Evolutionary conservation across 2,888 invertebrate species (phyloP), one percentile per base, ranked within the genome.

Genomic region (Pristionchus japonicus): DNA sequence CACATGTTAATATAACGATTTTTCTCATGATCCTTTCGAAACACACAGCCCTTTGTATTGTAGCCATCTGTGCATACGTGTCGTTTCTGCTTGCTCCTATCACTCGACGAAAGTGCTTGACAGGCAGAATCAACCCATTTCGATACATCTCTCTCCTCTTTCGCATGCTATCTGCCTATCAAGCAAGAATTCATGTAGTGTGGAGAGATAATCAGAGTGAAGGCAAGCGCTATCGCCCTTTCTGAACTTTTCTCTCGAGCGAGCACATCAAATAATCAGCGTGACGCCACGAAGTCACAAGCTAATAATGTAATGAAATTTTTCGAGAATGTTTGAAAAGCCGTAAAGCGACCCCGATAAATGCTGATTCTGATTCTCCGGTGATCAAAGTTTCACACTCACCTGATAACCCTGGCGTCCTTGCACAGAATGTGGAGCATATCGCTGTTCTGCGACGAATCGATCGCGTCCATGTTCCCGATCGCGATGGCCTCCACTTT

Each of bases 391-490:
- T n/a, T 40, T 27, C 77, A 4, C n/a, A n/a, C 77, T 77, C 31
- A 86, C 86, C 57, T 86, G 70, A 86, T 40, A 49, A 70, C 70
- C 15, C 86, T 20, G 0, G 86, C 70, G 17, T 86, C 86, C 70
- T 86, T 86, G 70, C 86, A 86, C 27, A 43, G 34, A 49, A 86
- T 49, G 31, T 17, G 17, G 7, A 86, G 49, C 23, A 43, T 31
- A 11, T 86, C 85, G 37, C n/a, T 85, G 31, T 37, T 47, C 64
- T 15, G 85, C 49, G 23, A 47, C 34, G 49, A 64, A 47, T 86
- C 86, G 31, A 86, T 49, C 0, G 86, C 37, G 34, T 86, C 86
- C 31, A 86, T 70, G 40, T 57, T 70, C 6, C 37, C 86, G 7
- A 70, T 67, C 11, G 86, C 37, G n/a, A 86, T 70, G 20, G 70